phyloP scores from a whole-genome alignment of 2,797 vertebrate genomes.

The Menidia menidia region DNA sequence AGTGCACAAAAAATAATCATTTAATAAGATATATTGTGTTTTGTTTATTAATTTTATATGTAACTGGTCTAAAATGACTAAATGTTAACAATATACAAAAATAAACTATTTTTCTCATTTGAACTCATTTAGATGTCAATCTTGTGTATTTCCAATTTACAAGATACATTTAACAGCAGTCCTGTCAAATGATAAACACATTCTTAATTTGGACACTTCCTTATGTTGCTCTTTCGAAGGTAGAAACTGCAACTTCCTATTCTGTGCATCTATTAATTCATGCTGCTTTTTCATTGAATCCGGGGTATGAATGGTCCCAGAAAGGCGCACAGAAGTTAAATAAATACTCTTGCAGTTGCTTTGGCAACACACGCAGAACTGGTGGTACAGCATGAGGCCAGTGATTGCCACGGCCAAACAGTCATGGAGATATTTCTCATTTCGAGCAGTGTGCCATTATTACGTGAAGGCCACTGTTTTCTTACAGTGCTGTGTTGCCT shows the following conservation, averaged over 20 bases:
- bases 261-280: constrained; percentile 10
- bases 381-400: constrained; percentile 40
- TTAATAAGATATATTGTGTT: too few species aligned
- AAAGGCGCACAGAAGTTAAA: too few species aligned
- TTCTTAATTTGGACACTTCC: neutral
- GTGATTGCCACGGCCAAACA: constrained; percentile 38
- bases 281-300: too few species aligned
- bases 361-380: constrained; percentile 46
- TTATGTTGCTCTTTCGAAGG: constrained; percentile 5
- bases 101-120: neutral
- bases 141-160: neutral
- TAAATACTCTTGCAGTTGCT: constrained; percentile 30
- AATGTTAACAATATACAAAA: too few species aligned
- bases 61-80: too few species aligned
- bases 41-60: too few species aligned
- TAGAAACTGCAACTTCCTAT: constrained; percentile 1
- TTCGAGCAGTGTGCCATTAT: constrained; percentile 17
- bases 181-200: neutral
- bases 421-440: constrained; percentile 31
- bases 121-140: neutral
- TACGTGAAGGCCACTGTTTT: constrained; percentile 9
- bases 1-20: too few species aligned
- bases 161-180: neutral
- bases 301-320: too few species aligned
- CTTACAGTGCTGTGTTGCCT: neutral